Percentiles rank a stretch among this genome's conserved stretches.
phyloP scores from a whole-genome alignment of 2,113 vertebrate genomes.

The Proterorhinus semilunaris region DNA sequence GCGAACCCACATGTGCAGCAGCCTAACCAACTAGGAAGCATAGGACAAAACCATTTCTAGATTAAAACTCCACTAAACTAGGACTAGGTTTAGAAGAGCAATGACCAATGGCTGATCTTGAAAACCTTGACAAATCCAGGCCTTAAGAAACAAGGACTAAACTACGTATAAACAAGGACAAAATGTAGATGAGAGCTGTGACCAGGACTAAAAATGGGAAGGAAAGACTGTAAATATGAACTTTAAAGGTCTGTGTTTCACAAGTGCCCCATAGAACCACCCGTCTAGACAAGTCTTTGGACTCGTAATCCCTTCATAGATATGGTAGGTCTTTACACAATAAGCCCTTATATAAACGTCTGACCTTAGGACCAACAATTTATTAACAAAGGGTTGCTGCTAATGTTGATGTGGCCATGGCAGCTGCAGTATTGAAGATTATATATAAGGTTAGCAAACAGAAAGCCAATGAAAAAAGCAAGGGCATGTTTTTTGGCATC shows the following conservation, averaged over 20 bases:
- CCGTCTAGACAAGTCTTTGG: not conserved
- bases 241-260: not conserved
- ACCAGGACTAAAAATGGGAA: not conserved
- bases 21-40: too few relatives aligned
- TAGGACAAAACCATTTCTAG: too few relatives aligned
- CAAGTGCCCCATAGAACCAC: not conserved
- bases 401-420: not conserved
- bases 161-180: too few relatives aligned
- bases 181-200: too few relatives aligned
- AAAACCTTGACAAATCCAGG: too few relatives aligned
- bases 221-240: not conserved
- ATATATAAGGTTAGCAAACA: not conserved
- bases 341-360: slow-evolving; percentile 1
- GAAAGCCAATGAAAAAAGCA: not conserved
- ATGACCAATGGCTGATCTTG: too few relatives aligned
- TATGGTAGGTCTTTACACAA: not conserved
- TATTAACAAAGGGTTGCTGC: slow-evolving; percentile 5
- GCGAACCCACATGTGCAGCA: too few relatives aligned
- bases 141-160: too few relatives aligned
- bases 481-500: not conserved
- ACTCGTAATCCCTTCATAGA: not conserved
- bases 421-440: not conserved
- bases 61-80: too few relatives aligned
- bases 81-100: too few relatives aligned
- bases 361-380: slow-evolving; percentile 3